These are phyloP conservation scores for Bactericera cockerelli DNA, from an alignment of 1,140 invertebrate species.

Conservation along the genomic window DNA sequence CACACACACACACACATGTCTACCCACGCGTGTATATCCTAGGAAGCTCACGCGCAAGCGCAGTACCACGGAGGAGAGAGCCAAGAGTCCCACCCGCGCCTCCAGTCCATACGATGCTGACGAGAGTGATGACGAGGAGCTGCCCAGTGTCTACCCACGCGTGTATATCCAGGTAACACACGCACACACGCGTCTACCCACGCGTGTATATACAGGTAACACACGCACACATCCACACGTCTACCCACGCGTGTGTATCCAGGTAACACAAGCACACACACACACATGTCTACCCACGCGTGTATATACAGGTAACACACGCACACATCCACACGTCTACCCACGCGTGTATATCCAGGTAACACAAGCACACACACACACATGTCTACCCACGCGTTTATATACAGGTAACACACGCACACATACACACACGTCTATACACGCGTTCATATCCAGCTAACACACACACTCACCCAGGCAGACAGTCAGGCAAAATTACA, in stretches of 20 bases:
- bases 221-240: too few species aligned
- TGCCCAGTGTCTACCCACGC: conserved; percentile 52
- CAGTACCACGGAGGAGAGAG: conserved; percentile 19
- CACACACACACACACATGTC: too few species aligned
- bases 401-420: conserved; percentile 48
- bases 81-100: conserved; percentile 15
- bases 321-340: conserved; percentile 34
- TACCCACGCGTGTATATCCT: too few species aligned
- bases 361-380: conserved; percentile 23
- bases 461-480: too few species aligned
- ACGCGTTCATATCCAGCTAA: too few species aligned
- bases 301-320: conserved; percentile 17
- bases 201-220: too few species aligned
- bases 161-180: conserved; percentile 50
- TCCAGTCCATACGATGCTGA: conserved; percentile 39
- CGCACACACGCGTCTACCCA: too few species aligned
- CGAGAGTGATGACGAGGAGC: conserved; percentile 52
- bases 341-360: conserved; percentile 57
- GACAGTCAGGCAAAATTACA: too few species aligned
- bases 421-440: too few species aligned
- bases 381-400: conserved; percentile 56
- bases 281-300: conserved; percentile 16
- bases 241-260: too few species aligned
- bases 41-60: conserved; percentile 6
- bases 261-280: conserved; percentile 2